Base-by-base conservation (phyloP, 1,140 invertebrate species). In the Diachasmimorpha longicaudata region DNA sequence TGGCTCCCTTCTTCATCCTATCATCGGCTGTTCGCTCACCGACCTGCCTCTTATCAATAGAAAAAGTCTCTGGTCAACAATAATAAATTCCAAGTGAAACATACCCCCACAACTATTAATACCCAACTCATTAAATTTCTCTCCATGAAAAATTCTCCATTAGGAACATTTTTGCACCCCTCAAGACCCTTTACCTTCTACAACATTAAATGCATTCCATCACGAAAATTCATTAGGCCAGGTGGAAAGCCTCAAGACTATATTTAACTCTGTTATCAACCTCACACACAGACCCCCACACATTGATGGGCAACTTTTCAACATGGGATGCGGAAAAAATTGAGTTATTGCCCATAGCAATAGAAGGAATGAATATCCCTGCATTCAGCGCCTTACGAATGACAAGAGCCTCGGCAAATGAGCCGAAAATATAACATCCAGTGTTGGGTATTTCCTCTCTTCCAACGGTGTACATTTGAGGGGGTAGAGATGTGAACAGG, bases 371-470 rank as follows among this genome's bases (percentile, higher is more conserved):
- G 25, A 44, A 67, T 72, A 67, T 68, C 46, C 70, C 58, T 71
- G 14, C 58, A 67, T 63, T 13, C 21, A 23, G 4, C 23, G 23
- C 31, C 31, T 31, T 31, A 42, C 39, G 39, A 70, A 44, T 75
- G 72, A 75, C 68, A 77, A 77, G 70, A 55, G 71, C 23, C 58
- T 67, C n/a, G 70, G 31, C 63, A 76, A 52, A 78, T 79, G 70
- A 79, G 74, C 78, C 70, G 76, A 73, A 77, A 77, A 77, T 70
- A 58, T 73, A 74, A 79, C 74, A 71, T 74, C 19, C 66, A 67
- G 75, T 70, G 77, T 81, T 82, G 81, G 79, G 75, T 78, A 81
- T 73, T 76, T 70, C 74, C 39, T 44, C 23, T 14, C 58, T 63
- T 19, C 13, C 58, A 19, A 10, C 58, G 23, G 58, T 63, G 58